Base-by-base conservation (phyloP, 2,888 invertebrate genomes). In the Xanthia icteritia region DNA sequence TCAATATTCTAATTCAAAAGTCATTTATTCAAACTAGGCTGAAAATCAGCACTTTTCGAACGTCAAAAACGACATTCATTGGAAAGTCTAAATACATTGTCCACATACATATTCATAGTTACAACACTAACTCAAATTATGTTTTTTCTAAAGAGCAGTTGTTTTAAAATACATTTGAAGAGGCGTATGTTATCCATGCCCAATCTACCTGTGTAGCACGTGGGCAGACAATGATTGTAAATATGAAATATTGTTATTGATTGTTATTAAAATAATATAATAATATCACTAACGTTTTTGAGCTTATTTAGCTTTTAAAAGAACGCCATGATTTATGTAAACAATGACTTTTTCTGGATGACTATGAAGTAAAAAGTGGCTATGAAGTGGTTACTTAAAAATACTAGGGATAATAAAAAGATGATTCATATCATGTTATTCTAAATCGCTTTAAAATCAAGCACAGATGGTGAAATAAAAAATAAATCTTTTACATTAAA, bases 221-320 rank as follows among this genome's bases (percentile, higher is more conserved):
- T 92, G 91, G 93, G 93, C 71, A 84, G 91, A 83, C 88, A 87
- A 84, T 86, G 83, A 84, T 85, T 86, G 84, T 88, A 82, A 83
- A 82, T 84, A 86, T 91, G 90, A 91, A 91, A 90, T 93, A 93
- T 84, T 90, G 89, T 90, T 91, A 92, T 92, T 86, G 90, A 89
- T 88, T 87, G 84, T 89, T 92, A 90, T 92, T 90, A 91, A 90
- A 91, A 91, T 91, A 87, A 84, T 86, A 89, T 91, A 88, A 90
- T 88, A 80, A 83, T 81, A 79, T 74, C 70, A 86, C 61, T 74
- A 67, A 73, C 79, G 73, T 77, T 81, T 86, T 80, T 77, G 78
- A 81, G 77, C 79, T 82, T 81, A 83, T 78, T 78, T 54, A 58
- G 39, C 11, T 65, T 63, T 39, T 27, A 31, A 58, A 61, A 51